Conservation (phyloP, 2,113 vertebrate species). For the Rhinichthys klamathensis region DNA sequence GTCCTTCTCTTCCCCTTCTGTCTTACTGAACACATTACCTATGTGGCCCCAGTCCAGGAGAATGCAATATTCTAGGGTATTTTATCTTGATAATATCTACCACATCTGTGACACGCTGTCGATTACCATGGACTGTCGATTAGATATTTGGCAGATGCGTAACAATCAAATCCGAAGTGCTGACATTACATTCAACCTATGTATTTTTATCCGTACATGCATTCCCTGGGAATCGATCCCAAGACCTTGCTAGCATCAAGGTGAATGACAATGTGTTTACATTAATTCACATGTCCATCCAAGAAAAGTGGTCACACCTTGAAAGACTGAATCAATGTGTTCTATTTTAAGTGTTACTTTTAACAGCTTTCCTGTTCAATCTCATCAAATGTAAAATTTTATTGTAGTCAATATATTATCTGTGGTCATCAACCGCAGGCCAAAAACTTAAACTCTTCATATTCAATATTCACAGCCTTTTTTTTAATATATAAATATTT, state of each 20-base stretch:
- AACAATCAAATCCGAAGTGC: background rate
- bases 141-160: background rate
- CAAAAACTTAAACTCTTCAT: too few species aligned
- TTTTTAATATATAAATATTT: too few species aligned
- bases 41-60: background rate
- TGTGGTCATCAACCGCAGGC: too few species aligned
- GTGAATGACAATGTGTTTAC: background rate
- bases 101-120: background rate
- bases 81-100: background rate
- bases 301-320: background rate
- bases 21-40: background rate
- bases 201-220: background rate
- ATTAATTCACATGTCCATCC: background rate
- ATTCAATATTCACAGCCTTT: too few species aligned
- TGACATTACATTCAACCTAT: background rate
- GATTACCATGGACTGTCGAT: background rate
- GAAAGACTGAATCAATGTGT: background rate
- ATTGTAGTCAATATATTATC: too few species aligned
- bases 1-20: conserved; percentile 6
- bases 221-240: background rate
- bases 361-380: too few species aligned
- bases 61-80: background rate
- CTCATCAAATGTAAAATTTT: too few species aligned
- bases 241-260: background rate
- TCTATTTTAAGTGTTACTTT: too few species aligned